Evolutionary conservation across 2,113 vertebrate species (phyloP), one percentile per base, ranked within the genome.

Genomic region (Pantherophis guttatus): DNA sequence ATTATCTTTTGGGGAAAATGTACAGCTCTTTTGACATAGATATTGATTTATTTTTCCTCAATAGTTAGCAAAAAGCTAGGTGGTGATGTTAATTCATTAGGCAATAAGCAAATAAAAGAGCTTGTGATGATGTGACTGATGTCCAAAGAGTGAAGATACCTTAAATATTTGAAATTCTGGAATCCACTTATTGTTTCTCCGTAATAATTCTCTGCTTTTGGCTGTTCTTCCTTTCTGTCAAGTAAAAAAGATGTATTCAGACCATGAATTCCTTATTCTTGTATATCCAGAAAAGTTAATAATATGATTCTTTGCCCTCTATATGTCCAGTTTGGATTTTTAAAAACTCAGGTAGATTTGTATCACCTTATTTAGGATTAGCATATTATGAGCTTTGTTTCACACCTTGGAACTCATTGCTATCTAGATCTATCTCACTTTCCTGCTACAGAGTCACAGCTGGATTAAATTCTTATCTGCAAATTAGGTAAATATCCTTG

Each of bases 391-490:
- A 90, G 33, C 7, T 19, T n/a, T 92, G 65, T 70, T 93, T 33
- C 26, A 50, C 33, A 58, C 55, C 92, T 93, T 62, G 52, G 90
- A n/a, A 95, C 91, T 15, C 0, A 6, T 0, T 1, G 87, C 85
- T 92, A 94, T 96, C 92, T 93, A 96, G 95, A 94, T 23, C 92
- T 95, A 59, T 3, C 0, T 55, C 58, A 81, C n/a, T 8, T 50
- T 92, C 4, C 15, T 5, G 85, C 85, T 87, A 58, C 94, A 87
- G 81, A 85, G 87, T 8, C 23, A 29, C 81, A 85, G 85, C 92
- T 54, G 95, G 96, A 95, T 95, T 93, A 91, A 97, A 96, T 96
- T 95, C 94, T 95, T 95, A 94, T 97, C 96, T 95, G 93, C 93
- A 94, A 24, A 91, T 91, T 86, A 91, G 50, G 93, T 94, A 95